phyloP scores from a whole-genome alignment of 1,140 invertebrate genomes.

The Drosophila miranda region DNA sequence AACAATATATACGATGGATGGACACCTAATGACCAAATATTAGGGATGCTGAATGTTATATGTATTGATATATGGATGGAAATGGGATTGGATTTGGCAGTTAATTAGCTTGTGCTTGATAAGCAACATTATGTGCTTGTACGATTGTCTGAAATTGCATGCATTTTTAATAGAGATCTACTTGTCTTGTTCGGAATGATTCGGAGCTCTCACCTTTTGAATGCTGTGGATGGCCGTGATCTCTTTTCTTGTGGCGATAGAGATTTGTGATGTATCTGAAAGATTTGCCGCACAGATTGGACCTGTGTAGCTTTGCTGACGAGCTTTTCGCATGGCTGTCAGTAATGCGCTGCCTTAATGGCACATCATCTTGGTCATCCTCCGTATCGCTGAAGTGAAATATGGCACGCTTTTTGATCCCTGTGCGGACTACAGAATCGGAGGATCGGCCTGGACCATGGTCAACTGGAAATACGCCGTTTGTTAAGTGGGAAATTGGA shows the following conservation, averaged over 20 bases:
- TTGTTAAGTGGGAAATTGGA: conserved; percentile 8
- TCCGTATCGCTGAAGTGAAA: too few species aligned
- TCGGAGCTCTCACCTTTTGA: neutral
- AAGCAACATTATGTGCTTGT: conserved; percentile 59
- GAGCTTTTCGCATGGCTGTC: too few species aligned
- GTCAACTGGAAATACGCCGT: conserved; percentile 31
- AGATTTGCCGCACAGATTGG: conserved; percentile 48
- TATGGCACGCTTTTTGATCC: conserved; percentile 7
- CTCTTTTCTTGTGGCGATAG: conserved; percentile 52
- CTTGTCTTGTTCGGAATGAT: neutral
- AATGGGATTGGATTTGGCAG: conserved; percentile 8
- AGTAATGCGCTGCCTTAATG: too few species aligned
- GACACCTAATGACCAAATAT: too few species aligned
- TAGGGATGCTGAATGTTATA: too few species aligned
- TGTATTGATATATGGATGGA: too few species aligned
- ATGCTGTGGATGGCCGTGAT: conserved; percentile 18
- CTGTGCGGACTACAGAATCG: conserved; percentile 53
- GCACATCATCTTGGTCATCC: too few species aligned
- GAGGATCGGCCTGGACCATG: conserved; percentile 23
- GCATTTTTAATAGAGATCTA: neutral
- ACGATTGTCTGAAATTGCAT: conserved; percentile 8
- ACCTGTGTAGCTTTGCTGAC: too few species aligned
- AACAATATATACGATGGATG: too few species aligned
- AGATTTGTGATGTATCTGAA: conserved; percentile 61
- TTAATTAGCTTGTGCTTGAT: conserved; percentile 47